Percentiles rank a stretch among this genome's conserved stretches.
Conservation (phyloP, 35 echinoderm and acorn worm species). For the Lytechinus pictus region DNA sequence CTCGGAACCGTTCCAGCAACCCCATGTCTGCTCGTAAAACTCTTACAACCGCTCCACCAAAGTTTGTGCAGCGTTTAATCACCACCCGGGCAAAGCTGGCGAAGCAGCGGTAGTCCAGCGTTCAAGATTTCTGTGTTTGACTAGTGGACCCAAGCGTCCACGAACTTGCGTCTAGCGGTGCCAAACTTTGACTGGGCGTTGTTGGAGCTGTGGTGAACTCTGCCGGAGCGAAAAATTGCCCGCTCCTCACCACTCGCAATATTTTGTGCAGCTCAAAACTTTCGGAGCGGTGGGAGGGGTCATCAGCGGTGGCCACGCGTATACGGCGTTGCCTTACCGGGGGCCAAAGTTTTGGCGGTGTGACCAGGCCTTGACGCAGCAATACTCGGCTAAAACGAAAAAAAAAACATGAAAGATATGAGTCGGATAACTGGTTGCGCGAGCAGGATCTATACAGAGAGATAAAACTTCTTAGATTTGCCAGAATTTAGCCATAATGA, state of each 20-base stretch:
- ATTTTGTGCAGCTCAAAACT: slow-evolving; percentile 46
- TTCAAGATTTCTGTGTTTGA: slow-evolving; percentile 39
- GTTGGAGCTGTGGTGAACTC: slow-evolving; percentile 31
- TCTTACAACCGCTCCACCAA: slow-evolving; percentile 41
- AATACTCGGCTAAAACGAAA: too few species aligned
- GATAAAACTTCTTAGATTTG: too few species aligned
- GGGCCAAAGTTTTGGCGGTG: too few species aligned
- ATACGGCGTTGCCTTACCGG: slow-evolving; percentile 34
- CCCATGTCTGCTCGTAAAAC: slow-evolving; percentile 37
- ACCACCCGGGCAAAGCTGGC: slow-evolving; percentile 40
- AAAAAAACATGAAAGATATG: too few species aligned
- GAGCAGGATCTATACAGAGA: too few species aligned
- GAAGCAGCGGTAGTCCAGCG: slow-evolving; percentile 34
- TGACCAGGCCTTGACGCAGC: too few species aligned
- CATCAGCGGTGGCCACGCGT: slow-evolving; percentile 32
- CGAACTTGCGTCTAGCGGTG: slow-evolving; percentile 46
- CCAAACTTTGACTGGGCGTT: slow-evolving; percentile 39
- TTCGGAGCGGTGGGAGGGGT: slow-evolving; percentile 37
- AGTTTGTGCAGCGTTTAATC: slow-evolving; percentile 45
- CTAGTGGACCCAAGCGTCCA: slow-evolving; percentile 36
- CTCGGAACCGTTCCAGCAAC: slow-evolving; percentile 34
- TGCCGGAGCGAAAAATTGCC: slow-evolving; percentile 36
- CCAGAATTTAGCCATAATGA: too few species aligned
- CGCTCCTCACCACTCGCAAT: slow-evolving; percentile 41
- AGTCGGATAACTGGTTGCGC: too few species aligned